phyloP scores from a whole-genome alignment of 2,888 invertebrate genomes.

The Tridacna gigas region DNA sequence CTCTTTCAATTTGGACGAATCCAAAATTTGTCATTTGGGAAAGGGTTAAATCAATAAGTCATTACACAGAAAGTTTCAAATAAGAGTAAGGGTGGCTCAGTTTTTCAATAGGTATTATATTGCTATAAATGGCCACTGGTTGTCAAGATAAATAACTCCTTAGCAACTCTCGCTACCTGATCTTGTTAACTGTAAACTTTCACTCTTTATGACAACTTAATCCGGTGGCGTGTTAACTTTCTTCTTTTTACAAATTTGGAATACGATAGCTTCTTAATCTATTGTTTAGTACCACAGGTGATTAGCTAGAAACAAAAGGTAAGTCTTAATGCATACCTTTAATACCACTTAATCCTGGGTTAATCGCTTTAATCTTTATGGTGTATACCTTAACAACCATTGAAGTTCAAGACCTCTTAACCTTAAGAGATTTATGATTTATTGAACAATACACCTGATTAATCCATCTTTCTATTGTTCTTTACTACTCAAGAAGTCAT shows the following conservation, averaged over 20 bases:
- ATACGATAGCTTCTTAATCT: constrained; percentile 25
- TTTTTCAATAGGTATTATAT: constrained; percentile 28
- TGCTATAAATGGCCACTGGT: constrained; percentile 41
- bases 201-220: constrained; percentile 17
- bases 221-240: constrained; percentile 3
- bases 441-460: background rate
- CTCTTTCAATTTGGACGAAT: too few relatives aligned
- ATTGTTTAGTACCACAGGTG: constrained; percentile 1
- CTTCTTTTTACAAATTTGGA: constrained; percentile 11
- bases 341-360: constrained; percentile 12
- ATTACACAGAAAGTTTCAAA: too few relatives aligned
- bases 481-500: background rate
- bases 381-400: background rate
- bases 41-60: too few relatives aligned
- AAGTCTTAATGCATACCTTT: constrained; percentile 11
- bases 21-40: too few relatives aligned
- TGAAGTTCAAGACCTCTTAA: too few relatives aligned
- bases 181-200: constrained; percentile 18
- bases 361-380: constrained; percentile 6
- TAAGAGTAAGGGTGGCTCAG: too few relatives aligned
- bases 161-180: constrained; percentile 38
- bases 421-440: constrained; percentile 8
- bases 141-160: constrained; percentile 59
- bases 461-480: constrained; percentile 16
- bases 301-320: constrained; percentile 50